Percentiles rank a stretch among this genome's conserved stretches.
phyloP scores from a whole-genome alignment of 2,888 invertebrate genomes.

The Conchocele bisecta region DNA sequence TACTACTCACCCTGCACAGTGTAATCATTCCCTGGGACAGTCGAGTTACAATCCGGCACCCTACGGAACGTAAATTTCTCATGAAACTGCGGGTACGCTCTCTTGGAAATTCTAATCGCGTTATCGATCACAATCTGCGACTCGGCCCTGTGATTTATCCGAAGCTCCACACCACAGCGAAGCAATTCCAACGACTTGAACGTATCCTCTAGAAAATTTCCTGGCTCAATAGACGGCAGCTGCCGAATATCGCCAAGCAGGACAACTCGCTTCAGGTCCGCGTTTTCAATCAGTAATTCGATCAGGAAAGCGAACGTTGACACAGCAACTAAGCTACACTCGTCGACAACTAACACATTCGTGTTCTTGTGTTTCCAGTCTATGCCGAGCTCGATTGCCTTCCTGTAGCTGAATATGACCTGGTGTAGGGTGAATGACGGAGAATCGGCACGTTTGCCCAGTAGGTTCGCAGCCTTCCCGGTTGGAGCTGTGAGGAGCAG shows the following conservation, averaged over 20 bases:
- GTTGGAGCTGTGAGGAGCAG: slow-evolving; percentile 77
- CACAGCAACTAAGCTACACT: slow-evolving; percentile 78
- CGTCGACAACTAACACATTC: slow-evolving; percentile 75
- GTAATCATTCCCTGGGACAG: slow-evolving; percentile 40
- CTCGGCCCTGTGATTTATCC: slow-evolving; percentile 77
- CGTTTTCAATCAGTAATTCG: slow-evolving; percentile 64
- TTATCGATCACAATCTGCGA: slow-evolving; percentile 76
- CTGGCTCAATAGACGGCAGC: slow-evolving; percentile 79
- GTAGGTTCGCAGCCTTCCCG: slow-evolving; percentile 77
- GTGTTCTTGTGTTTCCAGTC: slow-evolving; percentile 66
- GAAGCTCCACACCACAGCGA: slow-evolving; percentile 68
- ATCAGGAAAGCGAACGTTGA: slow-evolving; percentile 70
- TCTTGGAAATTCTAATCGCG: slow-evolving; percentile 72
- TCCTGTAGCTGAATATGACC: slow-evolving; percentile 65
- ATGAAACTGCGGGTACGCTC: slow-evolving; percentile 63
- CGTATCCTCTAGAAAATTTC: slow-evolving; percentile 75
- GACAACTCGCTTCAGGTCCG: slow-evolving; percentile 68
- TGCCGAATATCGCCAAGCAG: slow-evolving; percentile 78
- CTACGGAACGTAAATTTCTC: slow-evolving; percentile 62
- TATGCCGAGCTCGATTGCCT: slow-evolving; percentile 25
- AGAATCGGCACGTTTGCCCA: slow-evolving; percentile 70
- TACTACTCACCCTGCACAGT: slow-evolving; percentile 25
- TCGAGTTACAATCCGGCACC: slow-evolving; percentile 41
- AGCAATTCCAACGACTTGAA: slow-evolving; percentile 53
- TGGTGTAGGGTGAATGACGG: slow-evolving; percentile 75